Base-by-base conservation (phyloP, 2,113 vertebrate genomes). In the Oncorhynchus masou region DNA sequence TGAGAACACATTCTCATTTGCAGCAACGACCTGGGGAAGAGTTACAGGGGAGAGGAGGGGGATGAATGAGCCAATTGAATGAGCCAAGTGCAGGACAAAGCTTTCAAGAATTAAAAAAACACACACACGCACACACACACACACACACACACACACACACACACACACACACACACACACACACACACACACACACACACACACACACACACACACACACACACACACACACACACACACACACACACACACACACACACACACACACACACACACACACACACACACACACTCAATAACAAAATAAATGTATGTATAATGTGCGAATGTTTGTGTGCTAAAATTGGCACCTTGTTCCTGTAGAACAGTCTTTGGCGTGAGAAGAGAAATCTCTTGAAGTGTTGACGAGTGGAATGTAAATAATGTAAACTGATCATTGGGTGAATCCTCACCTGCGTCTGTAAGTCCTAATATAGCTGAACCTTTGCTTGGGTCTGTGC, bases 321-420 rank as follows among this genome's bases (percentile, higher is more conserved):
- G 70, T 74, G 79, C 74, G 74, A 84, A 49, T 64, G 67, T 27
- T 54, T 49, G 51, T 64, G 68, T 78, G 11, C 72, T 76, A 70
- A 82, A 87, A 76, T 60, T 76, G 79, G 62, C 77, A 76, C 75
- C 59, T 74, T 78, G 84, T 85, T 83, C 62, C 74, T 84, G 78
- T 39, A 77, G 71, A 77, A 73, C 75, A 82, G 81, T 86, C 69
- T 69, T 81, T 51, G 79, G 74, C 86, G 75, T 77, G 29, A 71
- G 25, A 75, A 74, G 49, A 85, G 81, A 79, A 81, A 77, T 84
- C 72, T 85, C 80, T 81, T 87, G 79, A 86, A 83, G 82, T 79
- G 87, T 79, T 85, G 86, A 85, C 16, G 74, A 84, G 83, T 80
- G 88, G 90, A 90, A 91, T 90, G 82, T 78, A 82, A 90, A 79